These are phyloP conservation scores for Trididemnum miniatum DNA, from an alignment of 23 tunicate genomes.

Conservation along the genomic window DNA sequence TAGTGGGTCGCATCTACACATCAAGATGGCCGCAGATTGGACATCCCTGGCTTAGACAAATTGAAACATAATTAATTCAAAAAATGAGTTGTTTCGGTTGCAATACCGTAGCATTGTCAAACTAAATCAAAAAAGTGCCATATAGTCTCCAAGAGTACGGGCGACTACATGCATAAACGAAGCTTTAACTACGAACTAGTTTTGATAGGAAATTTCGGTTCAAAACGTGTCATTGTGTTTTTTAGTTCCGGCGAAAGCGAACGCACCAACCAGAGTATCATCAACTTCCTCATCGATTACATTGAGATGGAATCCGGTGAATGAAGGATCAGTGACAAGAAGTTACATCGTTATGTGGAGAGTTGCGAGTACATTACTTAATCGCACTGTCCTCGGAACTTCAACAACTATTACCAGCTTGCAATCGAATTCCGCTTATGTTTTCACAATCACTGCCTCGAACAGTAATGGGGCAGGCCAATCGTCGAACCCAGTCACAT, in stretches of 20 bases:
- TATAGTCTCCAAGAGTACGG: too few species aligned
- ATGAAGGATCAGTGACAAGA: conserved; percentile 3
- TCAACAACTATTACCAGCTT: not conserved
- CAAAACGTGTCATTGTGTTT: too few species aligned
- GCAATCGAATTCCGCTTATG: not conserved
- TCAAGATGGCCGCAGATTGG: too few species aligned
- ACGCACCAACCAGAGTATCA: not conserved
- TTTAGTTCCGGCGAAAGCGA: conserved; percentile 18
- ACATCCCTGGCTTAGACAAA: too few species aligned
- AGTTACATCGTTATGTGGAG: not conserved
- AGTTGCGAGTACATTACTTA: not conserved
- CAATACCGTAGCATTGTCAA: too few species aligned
- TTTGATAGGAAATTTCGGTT: too few species aligned
- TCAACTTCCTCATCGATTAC: conserved; percentile 2
- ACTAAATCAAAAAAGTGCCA: too few species aligned
- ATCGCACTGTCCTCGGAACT: not conserved
- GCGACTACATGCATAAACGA: too few species aligned
- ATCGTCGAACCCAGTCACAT: not conserved
- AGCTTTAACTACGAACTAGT: too few species aligned
- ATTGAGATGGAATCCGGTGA: not conserved
- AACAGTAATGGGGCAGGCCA: not conserved
- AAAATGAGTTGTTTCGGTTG: too few species aligned
- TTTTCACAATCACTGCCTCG: not conserved
- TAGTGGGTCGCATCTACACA: too few species aligned
- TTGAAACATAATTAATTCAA: too few species aligned